A percentile compares a stretch with the other conserved stretches of the same genome.
Conservation (phyloP, 2,797 vertebrate genomes). For the Sebastes minor region DNA sequence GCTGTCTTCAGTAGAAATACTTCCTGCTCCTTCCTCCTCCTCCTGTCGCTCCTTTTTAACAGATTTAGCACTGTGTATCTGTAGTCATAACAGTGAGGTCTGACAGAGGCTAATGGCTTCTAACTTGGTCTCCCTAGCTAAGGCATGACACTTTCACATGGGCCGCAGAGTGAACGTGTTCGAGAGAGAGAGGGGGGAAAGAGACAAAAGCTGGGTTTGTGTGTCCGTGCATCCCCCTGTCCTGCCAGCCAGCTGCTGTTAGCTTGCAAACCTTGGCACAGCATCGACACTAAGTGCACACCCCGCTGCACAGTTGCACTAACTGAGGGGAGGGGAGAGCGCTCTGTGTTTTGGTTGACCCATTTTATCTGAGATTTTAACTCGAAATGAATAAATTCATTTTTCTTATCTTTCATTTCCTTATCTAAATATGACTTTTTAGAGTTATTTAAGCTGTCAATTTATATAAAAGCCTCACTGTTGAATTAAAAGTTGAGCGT, state of each 20-base stretch:
- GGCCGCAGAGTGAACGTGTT: conserved; percentile 29
- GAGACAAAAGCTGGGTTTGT: conserved; percentile 43
- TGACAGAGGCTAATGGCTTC: conserved; percentile 65
- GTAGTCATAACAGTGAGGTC: conserved; percentile 70
- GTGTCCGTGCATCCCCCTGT: conserved; percentile 16
- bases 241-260: conserved; percentile 62
- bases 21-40: conserved; percentile 17
- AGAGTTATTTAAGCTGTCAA: neutral
- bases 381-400: neutral
- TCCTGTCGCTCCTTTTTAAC: conserved; percentile 22
- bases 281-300: conserved; percentile 26
- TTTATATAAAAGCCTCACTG: neutral
- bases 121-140: conserved; percentile 44
- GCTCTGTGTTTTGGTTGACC: conserved; percentile 3
- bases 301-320: conserved; percentile 25
- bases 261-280: conserved; percentile 51
- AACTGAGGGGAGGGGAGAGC: neutral
- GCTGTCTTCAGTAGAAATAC: conserved; percentile 28
- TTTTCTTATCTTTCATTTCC: neutral
- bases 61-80: conserved; percentile 51
- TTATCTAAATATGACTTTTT: neutral
- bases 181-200: neutral
- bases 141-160: conserved; percentile 36
- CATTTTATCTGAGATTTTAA: conserved; percentile 12
- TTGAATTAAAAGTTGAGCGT: neutral